Base-by-base conservation (phyloP, 2,113 vertebrate genomes). In the Misgurnus anguillicaudatus region DNA sequence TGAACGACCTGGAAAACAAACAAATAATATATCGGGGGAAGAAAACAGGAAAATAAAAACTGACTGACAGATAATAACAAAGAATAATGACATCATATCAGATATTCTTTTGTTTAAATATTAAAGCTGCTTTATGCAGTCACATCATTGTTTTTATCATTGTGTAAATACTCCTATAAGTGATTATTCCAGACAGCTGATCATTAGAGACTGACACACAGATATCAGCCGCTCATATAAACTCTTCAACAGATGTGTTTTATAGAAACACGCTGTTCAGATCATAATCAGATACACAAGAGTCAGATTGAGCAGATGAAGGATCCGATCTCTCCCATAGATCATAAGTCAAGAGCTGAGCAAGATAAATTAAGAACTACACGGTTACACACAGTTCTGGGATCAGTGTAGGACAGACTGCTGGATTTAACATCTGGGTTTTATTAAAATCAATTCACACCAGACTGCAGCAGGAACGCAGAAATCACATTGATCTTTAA, bases 1-100 rank as follows among this genome's bases (percentile, higher is more conserved):
- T 98, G 87, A 98, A 95, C 71, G 97, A 97, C 81, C 97, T 99
- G 90, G 66, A 88, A 38, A 0, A 0, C 62, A 41, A 55, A 7
- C 38, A 64, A 38, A 53, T 14, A 53, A 38, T 24, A 31, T 31
- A 31, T 31, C 24, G 24, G 24, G 21, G 64, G 63, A 10, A 51
- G 16, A 16, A 47, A 71, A 5, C 31, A 72, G 41, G 42, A 10
- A 45, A 7, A 45, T 10, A 45, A 9, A 45, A 1, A 45, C 9
- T 45, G 7, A 9, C 2, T 9, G 8, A 45, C 2, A 0, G 7
- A 10, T 10, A 45, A 45, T 45, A 45, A 2, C 7, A 2, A 7
- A 45, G 6, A 45, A 10, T 45, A 45, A 45, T 45, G 7, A 45
- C 42, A 9, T 5, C 42, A 8, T 10, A 45, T 3, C 45, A 47